Evolutionary conservation across 2,888 invertebrate genomes (phyloP), one percentile per base, ranked within the genome.

Genomic region (Cosmopolites sordidus): DNA sequence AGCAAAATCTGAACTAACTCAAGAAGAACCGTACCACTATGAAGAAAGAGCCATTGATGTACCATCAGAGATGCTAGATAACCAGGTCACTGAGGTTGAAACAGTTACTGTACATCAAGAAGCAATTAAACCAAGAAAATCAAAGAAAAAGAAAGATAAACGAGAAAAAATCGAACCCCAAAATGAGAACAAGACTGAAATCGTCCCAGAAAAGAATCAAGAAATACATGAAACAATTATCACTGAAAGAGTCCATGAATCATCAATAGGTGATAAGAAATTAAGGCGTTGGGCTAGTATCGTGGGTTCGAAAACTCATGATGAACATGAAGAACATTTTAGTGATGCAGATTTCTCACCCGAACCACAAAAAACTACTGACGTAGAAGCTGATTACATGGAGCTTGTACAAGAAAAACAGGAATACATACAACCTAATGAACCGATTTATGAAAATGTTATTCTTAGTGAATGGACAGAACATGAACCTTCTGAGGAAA

Each of bases 281-380:
- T 29, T 53, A 27, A 48, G 53, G 29, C 41, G 56, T 29, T 56
- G 53, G 52, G 53, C 56, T 27, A 56, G 56, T 22, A 40, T 56
- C 9, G 56, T 53, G 15, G 56, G 46, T 16, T 50, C 53, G n/a
- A 40, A 52, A 27, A 22, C 22, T 2, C 16, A 38, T 11, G 9
- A 38, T 40, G 17, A 17, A 9, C 9, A 9, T 15, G 15, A 40
- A 12, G 40, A 40, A 40, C 5, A 33, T 5, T 22, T 12, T 15
- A 43, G 22, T 1, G 38, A 4, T 16, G 15, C 12, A 2, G 16
- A 38, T 15, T 15, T 18, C 14, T 16, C n/a, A 17, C 3, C 12
- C 16, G 22, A 43, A 16, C 8, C 22, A 22, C 22, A 22, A 3
- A 22, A 3, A 5, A 3, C 22, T 22, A 22, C 22, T 3, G 22